These are phyloP conservation scores for Euclidia mi DNA, from an alignment of 2,888 invertebrate genomes.

Conservation along the genomic window DNA sequence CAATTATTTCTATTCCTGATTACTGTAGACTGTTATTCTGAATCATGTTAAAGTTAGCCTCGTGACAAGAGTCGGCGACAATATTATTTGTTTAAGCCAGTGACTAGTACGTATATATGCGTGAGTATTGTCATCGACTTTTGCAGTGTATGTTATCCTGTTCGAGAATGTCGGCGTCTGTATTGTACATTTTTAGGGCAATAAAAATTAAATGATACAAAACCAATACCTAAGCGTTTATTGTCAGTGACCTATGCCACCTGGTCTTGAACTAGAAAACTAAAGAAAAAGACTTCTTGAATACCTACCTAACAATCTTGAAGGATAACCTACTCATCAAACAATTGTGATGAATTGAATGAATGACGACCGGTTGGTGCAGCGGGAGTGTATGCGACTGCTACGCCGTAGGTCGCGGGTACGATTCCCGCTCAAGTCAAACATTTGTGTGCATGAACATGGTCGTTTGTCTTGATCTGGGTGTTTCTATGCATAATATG, in stretches of 20 bases:
- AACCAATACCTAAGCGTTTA: conserved; percentile 68
- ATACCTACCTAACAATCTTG: too few relatives aligned
- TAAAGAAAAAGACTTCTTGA: too few relatives aligned
- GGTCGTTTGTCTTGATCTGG: too few relatives aligned
- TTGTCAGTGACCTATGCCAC: conserved; percentile 32
- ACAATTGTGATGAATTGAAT: too few relatives aligned
- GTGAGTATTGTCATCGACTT: conserved; percentile 85
- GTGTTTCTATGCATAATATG: too few relatives aligned
- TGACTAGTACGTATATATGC: conserved; percentile 74
- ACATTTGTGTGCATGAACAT: too few relatives aligned
- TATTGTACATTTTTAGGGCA: conserved; percentile 89
- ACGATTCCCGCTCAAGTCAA: too few relatives aligned
- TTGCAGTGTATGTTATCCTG: conserved; percentile 71
- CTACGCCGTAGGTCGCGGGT: too few relatives aligned
- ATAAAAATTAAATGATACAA: conserved; percentile 89
- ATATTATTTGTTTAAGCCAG: conserved; percentile 80
- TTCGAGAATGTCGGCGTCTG: conserved; percentile 85
- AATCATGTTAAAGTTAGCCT: conserved; percentile 77
- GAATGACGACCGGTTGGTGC: too few relatives aligned
- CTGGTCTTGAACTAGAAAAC: neutral
- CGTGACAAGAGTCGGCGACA: conserved; percentile 74
- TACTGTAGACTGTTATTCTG: conserved; percentile 82
- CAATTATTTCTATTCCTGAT: conserved; percentile 87
- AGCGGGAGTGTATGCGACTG: too few relatives aligned
- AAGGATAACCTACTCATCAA: too few relatives aligned